These are phyloP conservation scores for Chouioia cunea DNA, from an alignment of 2,888 invertebrate species.

Conservation along the genomic window DNA sequence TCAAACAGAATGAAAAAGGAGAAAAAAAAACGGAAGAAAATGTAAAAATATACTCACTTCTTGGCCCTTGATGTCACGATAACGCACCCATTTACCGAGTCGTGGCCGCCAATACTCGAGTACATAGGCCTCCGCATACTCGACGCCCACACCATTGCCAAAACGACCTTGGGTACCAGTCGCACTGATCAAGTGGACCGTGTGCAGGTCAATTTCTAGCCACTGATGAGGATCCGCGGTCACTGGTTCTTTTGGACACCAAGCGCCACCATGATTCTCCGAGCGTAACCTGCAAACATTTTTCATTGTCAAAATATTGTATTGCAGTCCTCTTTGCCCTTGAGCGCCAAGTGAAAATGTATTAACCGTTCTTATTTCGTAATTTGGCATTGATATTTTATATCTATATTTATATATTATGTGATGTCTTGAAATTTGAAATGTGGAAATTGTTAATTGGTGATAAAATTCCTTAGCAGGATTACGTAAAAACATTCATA, in stretches of 20 bases:
- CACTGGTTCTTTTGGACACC: slow-evolving; percentile 78
- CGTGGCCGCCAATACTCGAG: slow-evolving; percentile 76
- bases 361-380: too few species aligned
- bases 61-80: slow-evolving; percentile 73
- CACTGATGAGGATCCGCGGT: slow-evolving; percentile 71
- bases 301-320: too few species aligned
- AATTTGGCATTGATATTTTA: too few species aligned
- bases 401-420: too few species aligned
- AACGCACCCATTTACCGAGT: slow-evolving; percentile 74
- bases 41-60: slow-evolving; percentile 69
- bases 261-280: slow-evolving; percentile 78
- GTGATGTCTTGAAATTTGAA: too few species aligned
- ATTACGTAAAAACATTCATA: too few species aligned
- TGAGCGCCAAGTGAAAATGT: too few species aligned
- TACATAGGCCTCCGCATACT: slow-evolving; percentile 76
- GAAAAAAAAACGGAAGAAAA: too few species aligned
- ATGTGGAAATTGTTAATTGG: too few species aligned
- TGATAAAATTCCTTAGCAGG: too few species aligned
- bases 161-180: slow-evolving; percentile 78
- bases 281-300: slow-evolving; percentile 72
- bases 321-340: too few species aligned
- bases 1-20: too few species aligned
- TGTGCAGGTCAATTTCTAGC: slow-evolving; percentile 74
- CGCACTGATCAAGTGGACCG: slow-evolving; percentile 75
- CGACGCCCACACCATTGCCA: slow-evolving; percentile 79